Evolutionary conservation across 2,888 invertebrate genomes (phyloP), one percentile per base, ranked within the genome.

Genomic region (Polymixis lichenea): DNA sequence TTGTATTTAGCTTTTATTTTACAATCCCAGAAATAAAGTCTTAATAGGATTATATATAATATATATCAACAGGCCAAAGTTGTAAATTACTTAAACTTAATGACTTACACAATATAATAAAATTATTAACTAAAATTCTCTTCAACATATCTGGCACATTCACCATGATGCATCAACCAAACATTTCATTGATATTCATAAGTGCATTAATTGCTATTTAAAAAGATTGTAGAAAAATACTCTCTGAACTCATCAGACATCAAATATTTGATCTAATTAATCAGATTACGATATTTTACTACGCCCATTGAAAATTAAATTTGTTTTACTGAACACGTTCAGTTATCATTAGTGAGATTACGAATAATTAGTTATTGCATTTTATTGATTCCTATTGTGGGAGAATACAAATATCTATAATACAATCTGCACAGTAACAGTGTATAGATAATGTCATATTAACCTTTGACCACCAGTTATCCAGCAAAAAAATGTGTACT

Each of bases 21-120:
- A 96, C 96, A 96, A 96, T 96, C 96, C 96, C 96, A 95, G 95
- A 96, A 96, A 96, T 96, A 95, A 95, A 95, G 94, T 95, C 95
- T 96, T 96, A 95, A 94, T 95, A 96, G 96, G 96, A 96, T 96
- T 95, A 96, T 95, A 95, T 95, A 95, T 95, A 95, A 95, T 96
- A 96, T 95, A 96, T 96, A 95, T 96, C 95, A 96, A 96, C 96
- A 96, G 96, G 94, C 95, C 96, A 95, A 88, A 96, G 95, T 96
- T 96, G 96, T 96, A 96, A 96, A 96, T 96, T 96, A 96, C 96
- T 96, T 96, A 96, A 96, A 96, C 96, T 96, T 96, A 96, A 96
- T 96, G 95, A 96, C 96, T 96, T 96, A 96, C 95, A 96, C 93
- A 95, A 95, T 96, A 96, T 94, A 96, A 96, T 96, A 96, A 96